phyloP scores from a whole-genome alignment of 2,113 vertebrate species.

The Xyliphius kryptos region DNA sequence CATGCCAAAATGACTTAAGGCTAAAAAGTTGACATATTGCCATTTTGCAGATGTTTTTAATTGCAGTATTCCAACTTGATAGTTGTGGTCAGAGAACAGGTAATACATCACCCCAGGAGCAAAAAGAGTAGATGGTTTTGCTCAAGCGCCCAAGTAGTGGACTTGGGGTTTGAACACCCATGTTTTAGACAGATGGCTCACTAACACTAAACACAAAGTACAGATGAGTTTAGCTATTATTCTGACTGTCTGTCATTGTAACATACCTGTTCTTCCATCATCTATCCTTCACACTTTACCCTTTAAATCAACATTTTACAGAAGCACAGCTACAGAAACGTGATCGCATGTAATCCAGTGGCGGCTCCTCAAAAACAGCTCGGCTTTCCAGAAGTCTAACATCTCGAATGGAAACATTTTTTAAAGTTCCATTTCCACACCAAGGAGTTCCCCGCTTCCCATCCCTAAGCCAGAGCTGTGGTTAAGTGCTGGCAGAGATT shows the following conservation, averaged over 20 bases:
- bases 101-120: too few species aligned
- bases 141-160: too few species aligned
- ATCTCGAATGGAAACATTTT: constrained; percentile 54
- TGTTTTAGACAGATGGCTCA: too few species aligned
- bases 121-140: too few species aligned
- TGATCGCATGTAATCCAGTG: constrained; percentile 50
- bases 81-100: too few species aligned
- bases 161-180: too few species aligned
- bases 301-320: neutral
- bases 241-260: constrained; percentile 20
- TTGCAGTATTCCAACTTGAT: too few species aligned
- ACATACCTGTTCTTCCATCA: neutral
- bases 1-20: too few species aligned
- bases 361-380: constrained; percentile 41
- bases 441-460: constrained; percentile 11
- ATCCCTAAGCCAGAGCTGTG: constrained; percentile 8
- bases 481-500: constrained; percentile 8
- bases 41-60: too few species aligned
- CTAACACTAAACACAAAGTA: too few species aligned
- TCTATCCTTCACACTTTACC: neutral
- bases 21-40: too few species aligned
- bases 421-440: constrained; percentile 41
- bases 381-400: constrained; percentile 48
- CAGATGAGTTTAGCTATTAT: too few species aligned
- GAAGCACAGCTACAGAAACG: constrained; percentile 40